Evolutionary conservation across 2,888 invertebrate species (phyloP).

Genomic region (Dolichomitus sp.): DNA sequence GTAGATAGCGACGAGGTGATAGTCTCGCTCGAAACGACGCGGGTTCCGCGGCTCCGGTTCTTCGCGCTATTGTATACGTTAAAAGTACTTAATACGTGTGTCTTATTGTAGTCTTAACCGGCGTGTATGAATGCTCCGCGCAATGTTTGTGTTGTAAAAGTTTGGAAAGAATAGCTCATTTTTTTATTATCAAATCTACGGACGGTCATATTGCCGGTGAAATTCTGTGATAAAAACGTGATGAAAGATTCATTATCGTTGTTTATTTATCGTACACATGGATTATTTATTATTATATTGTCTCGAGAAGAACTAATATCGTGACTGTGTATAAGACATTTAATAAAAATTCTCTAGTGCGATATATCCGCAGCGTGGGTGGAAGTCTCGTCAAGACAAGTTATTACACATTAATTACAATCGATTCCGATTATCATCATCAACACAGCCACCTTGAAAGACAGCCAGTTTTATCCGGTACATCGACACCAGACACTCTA

Average conservation of each 20-base stretch:
- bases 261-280: not conserved
- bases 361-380: constrained; percentile 4
- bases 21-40: constrained; percentile 63
- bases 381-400: not conserved
- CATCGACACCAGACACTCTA: constrained; percentile 15
- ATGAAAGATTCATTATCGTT: not conserved
- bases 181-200: not conserved
- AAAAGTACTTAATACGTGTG: not conserved
- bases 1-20: constrained; percentile 62
- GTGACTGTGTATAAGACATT: not conserved
- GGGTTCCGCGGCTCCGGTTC: constrained; percentile 24
- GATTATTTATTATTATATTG: no score
- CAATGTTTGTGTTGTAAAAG: not conserved
- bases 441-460: constrained; percentile 13
- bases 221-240: constrained; percentile 20
- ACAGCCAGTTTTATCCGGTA: constrained; percentile 34
- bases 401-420: constrained; percentile 6
- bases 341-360: not conserved
- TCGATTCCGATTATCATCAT: constrained; percentile 25
- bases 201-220: not conserved
- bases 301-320: not conserved
- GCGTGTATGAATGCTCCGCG: not conserved
- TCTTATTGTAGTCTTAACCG: not conserved
- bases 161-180: not conserved
- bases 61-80: not conserved